Evolutionary conservation across 2,797 vertebrate genomes (phyloP).

Genomic region (Catharus ustulatus): DNA sequence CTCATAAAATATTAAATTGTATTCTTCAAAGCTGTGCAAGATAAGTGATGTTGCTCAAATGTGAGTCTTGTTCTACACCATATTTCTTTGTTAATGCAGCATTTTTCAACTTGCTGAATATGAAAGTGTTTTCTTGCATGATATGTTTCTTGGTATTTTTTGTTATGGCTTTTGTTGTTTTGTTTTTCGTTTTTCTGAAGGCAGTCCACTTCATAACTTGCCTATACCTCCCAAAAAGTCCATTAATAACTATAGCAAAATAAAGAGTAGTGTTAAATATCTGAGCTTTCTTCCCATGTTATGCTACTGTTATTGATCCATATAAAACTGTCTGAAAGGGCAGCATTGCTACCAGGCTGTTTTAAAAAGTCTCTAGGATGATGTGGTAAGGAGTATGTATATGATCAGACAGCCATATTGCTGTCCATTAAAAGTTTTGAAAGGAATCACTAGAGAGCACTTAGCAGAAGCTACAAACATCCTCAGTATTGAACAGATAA

Average conservation of each 20-base stretch:
- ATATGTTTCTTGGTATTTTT: neutral
- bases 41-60: neutral
- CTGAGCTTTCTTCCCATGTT: neutral
- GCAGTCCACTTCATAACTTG: neutral
- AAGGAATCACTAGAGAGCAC: neutral
- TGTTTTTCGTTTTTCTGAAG: neutral
- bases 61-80: neutral
- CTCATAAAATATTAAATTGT: neutral
- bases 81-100: neutral
- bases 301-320: neutral
- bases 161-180: neutral
- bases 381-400: neutral
- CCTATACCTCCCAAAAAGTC: neutral
- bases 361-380: neutral
- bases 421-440: slow-evolving; percentile 12
- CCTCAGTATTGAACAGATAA: neutral
- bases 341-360: neutral
- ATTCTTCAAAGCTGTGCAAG: neutral
- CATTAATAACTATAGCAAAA: neutral
- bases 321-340: neutral
- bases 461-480: neutral
- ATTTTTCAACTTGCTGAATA: neutral
- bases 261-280: neutral
- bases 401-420: neutral
- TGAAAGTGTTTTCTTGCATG: neutral